Evolutionary conservation across 2,113 vertebrate genomes (phyloP).

Genomic region (Machaerirhynchus nigripectus): DNA sequence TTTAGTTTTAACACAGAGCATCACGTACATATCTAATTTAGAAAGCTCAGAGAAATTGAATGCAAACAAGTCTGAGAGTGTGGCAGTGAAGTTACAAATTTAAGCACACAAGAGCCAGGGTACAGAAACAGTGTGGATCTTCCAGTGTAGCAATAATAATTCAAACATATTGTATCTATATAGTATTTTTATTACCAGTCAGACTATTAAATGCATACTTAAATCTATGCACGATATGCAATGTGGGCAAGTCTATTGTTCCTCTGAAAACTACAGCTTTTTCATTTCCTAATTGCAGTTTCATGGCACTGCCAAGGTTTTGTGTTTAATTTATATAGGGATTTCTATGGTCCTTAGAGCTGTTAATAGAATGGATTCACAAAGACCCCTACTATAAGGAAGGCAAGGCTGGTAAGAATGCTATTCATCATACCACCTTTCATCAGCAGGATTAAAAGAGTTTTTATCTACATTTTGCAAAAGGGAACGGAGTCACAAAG

Average conservation of each 20-base stretch:
- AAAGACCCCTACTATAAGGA: constrained; percentile 42
- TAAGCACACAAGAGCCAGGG: constrained; percentile 29
- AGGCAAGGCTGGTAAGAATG: constrained; percentile 37
- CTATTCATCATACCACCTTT: constrained; percentile 55
- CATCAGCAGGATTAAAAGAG: constrained; percentile 64
- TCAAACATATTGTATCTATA: constrained; percentile 62
- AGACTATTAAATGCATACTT: constrained; percentile 67
- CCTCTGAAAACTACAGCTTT: constrained; percentile 60
- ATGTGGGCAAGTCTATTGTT: constrained; percentile 61
- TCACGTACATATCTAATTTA: constrained; percentile 37
- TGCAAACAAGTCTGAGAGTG: constrained; percentile 28
- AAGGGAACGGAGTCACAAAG: constrained; percentile 19
- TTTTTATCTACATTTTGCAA: constrained; percentile 64
- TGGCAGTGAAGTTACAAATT: constrained; percentile 48
- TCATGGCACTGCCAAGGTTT: constrained; percentile 54
- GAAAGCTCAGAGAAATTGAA: constrained; percentile 44
- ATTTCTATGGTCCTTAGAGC: constrained; percentile 55
- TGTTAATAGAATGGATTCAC: constrained; percentile 57
- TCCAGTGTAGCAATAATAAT: constrained; percentile 15
- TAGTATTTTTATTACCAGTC: constrained; percentile 66
- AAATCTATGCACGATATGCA: constrained; percentile 56
- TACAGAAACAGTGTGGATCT: constrained; percentile 43
- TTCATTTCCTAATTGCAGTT: constrained; percentile 65
- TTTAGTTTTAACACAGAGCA: constrained; percentile 14
- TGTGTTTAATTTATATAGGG: constrained; percentile 63